Conservation (phyloP, 2,797 vertebrate species). For the Sylvilagus floridanus region DNA sequence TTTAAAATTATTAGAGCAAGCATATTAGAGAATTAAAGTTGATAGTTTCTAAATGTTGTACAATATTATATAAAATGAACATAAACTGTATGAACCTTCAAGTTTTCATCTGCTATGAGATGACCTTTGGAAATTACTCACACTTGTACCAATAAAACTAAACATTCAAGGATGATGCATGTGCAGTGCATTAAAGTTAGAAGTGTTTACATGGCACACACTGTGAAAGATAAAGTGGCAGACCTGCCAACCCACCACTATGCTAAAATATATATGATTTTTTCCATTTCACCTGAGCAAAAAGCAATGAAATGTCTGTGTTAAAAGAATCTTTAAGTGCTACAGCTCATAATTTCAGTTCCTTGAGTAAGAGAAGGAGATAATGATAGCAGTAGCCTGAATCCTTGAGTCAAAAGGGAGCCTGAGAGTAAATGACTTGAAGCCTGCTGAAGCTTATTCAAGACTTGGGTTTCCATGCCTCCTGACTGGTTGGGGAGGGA, state of each 20-base stretch:
- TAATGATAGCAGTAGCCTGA: not conserved
- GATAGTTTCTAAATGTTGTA: constrained; percentile 66
- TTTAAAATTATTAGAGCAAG: constrained; percentile 75
- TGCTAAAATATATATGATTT: not conserved
- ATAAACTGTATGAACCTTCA: constrained; percentile 67
- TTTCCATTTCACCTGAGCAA: constrained; percentile 56
- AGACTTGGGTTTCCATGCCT: not conserved
- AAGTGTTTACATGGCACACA: constrained; percentile 59
- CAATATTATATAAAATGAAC: constrained; percentile 72
- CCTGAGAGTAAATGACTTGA: not conserved
- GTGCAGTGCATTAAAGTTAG: constrained; percentile 21
- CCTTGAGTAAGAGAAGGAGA: not conserved
- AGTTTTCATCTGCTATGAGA: constrained; percentile 71
- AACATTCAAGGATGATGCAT: constrained; percentile 67
- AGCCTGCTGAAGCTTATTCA: not conserved
- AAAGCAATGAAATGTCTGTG: constrained; percentile 67
- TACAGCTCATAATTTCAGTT: constrained; percentile 49
- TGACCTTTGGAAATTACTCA: constrained; percentile 76
- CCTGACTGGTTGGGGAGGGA: not conserved
- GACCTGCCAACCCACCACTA: constrained; percentile 19
- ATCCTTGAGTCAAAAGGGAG: not conserved
- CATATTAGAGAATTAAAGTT: constrained; percentile 73
- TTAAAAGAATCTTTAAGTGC: constrained; percentile 46
- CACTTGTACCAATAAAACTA: constrained; percentile 55
- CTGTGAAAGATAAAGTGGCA: constrained; percentile 72